Percentiles rank a stretch among this genome's conserved stretches.
Evolutionary conservation across 2,113 vertebrate species (phyloP).

Genomic region (Gymnorhina tibicen): DNA sequence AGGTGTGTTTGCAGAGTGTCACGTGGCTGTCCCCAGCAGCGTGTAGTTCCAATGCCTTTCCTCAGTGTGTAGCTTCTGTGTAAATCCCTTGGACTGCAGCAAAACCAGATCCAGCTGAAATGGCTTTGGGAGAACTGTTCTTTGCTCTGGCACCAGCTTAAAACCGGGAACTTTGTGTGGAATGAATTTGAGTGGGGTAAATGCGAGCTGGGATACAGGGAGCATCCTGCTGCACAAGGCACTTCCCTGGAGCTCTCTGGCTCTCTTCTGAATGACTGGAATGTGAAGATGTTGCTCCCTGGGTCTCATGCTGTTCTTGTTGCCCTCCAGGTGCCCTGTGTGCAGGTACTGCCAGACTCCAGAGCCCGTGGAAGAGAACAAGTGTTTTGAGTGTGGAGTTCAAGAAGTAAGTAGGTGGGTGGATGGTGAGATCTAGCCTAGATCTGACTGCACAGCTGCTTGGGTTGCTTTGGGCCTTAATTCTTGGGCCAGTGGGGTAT

Average conservation of each 20-base stretch:
- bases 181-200: neutral
- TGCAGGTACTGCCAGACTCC: constrained; percentile 97
- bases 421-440: neutral
- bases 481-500: neutral
- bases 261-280: neutral
- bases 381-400: constrained; percentile 97
- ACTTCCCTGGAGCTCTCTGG: neutral
- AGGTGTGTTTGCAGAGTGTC: neutral
- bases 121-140: neutral
- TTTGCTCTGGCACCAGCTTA: neutral
- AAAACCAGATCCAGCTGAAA: neutral
- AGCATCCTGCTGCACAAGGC: neutral
- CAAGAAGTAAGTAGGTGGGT: constrained; percentile 88
- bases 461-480: neutral
- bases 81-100: neutral
- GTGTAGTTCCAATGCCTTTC: neutral
- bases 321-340: constrained; percentile 87
- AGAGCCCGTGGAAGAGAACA: constrained; percentile 97
- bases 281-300: neutral
- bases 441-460: neutral
- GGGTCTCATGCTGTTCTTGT: neutral
- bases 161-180: neutral
- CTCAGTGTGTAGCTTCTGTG: neutral
- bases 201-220: neutral
- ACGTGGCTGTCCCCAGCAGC: neutral